Base-by-base conservation (phyloP, 2,797 vertebrate species). In the Propithecus deckenii region DNA sequence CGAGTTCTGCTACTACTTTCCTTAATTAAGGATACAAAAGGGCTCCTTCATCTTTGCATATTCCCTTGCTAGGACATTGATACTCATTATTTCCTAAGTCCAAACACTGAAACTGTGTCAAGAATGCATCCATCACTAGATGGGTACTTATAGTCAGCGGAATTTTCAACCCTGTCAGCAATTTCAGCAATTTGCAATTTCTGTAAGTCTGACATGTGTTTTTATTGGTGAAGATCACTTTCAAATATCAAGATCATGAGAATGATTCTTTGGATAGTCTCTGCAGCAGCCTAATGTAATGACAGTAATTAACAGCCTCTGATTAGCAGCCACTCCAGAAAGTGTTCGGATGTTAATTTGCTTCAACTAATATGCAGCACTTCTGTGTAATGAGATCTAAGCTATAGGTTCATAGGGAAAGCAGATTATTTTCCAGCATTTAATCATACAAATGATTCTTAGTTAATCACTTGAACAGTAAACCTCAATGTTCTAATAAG, bases 11-110 rank as follows among this genome's bases (percentile, higher is more conserved):
- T 99, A 98, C 99, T 98, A 98, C 98, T 99, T 99, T 98, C 99
- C 99, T 99, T 99, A 99, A 99, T 99, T 99, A 99, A 99, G 99
- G 99, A 99, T 99, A 99, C 99, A 98, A 99, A 98, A 98, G 99
- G 98, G 98, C 99, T 99, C 99, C 98, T 99, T 99, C 99, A 99
- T 99, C 99, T 99, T 99, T 99, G 99, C 99, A 99, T 99, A 99
- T 99, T 99, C 99, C 99, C 98, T 97, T 99, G 99, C 99, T 99
- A 99, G 99, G 99, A 99, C 99, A 99, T 99, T 99, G 99, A 99
- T 99, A 99, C 99, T 99, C 99, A 99, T 99, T 99, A 99, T 99
- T 99, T 99, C 99, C 99, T 99, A 99, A 99, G 99, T 99, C 99
- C 99, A 99, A 99, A 99, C 99, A 99, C 99, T 99, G 99, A 99